These are phyloP conservation scores for Mustela lutreola DNA, from an alignment of 2,113 vertebrate species.

Conservation along the genomic window DNA sequence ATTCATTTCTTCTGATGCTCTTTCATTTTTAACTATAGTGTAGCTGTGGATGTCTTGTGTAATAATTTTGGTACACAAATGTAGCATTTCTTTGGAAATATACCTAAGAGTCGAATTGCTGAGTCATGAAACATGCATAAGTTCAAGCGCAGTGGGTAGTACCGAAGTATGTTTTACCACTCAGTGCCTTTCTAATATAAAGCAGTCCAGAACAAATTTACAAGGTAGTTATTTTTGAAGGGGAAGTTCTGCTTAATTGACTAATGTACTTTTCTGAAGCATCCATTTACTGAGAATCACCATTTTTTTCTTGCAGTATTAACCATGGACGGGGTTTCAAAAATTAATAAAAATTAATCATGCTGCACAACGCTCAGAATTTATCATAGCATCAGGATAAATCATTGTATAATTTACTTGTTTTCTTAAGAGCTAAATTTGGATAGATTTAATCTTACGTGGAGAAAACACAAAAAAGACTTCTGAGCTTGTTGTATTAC, in stretches of 20 bases:
- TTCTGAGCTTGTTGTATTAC: neutral
- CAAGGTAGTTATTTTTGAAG: neutral
- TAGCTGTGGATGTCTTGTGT: neutral
- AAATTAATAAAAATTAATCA: neutral
- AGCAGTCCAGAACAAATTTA: neutral
- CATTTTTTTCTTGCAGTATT: neutral
- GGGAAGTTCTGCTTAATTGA: neutral
- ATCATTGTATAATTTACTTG: neutral
- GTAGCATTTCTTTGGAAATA: neutral
- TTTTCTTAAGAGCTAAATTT: neutral
- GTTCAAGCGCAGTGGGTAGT: neutral
- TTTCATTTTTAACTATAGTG: neutral
- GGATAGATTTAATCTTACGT: neutral
- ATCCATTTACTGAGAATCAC: neutral
- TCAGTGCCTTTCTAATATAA: slow-evolving; percentile 9
- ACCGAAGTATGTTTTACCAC: neutral
- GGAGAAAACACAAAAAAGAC: neutral
- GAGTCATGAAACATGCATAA: neutral
- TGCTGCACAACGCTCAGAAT: neutral
- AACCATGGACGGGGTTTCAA: neutral
- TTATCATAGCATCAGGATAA: neutral
- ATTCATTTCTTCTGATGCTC: neutral
- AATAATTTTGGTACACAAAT: neutral
- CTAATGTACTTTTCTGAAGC: neutral
- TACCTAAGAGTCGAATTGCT: neutral